Base-by-base conservation (phyloP, 2,113 vertebrate species). In the Seriola dumerili region DNA sequence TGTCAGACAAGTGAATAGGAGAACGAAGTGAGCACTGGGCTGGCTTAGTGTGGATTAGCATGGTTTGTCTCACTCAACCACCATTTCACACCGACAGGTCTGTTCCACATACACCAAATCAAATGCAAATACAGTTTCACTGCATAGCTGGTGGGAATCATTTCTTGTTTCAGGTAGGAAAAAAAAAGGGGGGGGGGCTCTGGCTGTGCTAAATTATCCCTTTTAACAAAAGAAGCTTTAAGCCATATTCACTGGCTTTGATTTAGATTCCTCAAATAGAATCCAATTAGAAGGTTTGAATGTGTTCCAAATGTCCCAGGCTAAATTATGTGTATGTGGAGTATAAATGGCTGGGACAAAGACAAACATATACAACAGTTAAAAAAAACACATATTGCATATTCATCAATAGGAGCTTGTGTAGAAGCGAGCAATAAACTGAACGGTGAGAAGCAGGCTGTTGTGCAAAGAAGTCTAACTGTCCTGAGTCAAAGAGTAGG, bases 251-350 rank as follows among this genome's bases (percentile, higher is more conserved):
- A 84, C 46, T 58, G 71, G 76, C 85, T 92, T 90, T 88, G 73
- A 91, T 91, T 89, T 88, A 67, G 67, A 91, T 86, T 94, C 89
- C 84, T 88, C 83, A 93, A 93, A 93, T 93, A 93, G 91, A 93
- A 92, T 89, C 89, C 90, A 94, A 92, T 94, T 93, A 93, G 81
- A 88, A 80, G 82, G 76, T 85, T 84, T 92, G 85, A 93, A 87
- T 64, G 59, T 55, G 79, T 88, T 93, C 89, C 85, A 89, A 91
- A 85, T 85, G 80, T 92, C 87, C 80, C 13, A 7, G 55, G 72
- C 69, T 80, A 88, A 88, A 91, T 50, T 66, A 65, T 69, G 34
- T 81, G 55, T 86, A 72, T 78, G 72, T 81, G 62, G 65, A 79
- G 36, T 57, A 77, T 52, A 89, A 83, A 81, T 32, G 61, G 62